A percentile compares a stretch with the other conserved stretches of the same genome.
phyloP scores from a whole-genome alignment of 2,888 invertebrate species.

The Diarsia mendica region DNA sequence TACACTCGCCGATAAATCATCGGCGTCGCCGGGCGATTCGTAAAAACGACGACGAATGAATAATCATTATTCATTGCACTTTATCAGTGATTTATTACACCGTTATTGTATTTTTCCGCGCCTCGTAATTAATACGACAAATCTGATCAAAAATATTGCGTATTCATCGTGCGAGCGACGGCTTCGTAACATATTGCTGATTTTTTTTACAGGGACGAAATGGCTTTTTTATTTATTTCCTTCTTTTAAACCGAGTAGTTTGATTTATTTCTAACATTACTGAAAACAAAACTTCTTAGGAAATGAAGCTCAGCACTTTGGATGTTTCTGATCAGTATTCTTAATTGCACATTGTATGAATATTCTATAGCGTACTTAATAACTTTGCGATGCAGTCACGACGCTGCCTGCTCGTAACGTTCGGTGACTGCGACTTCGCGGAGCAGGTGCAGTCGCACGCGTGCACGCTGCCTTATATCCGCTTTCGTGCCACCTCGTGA shows the following conservation, averaged over 20 bases:
- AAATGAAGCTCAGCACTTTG: neutral
- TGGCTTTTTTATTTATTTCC: neutral
- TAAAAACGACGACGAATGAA: constrained; percentile 77
- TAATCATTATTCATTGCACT: constrained; percentile 82
- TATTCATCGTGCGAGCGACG: constrained; percentile 39
- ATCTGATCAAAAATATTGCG: constrained; percentile 72
- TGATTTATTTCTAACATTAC: neutral
- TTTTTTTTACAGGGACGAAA: neutral
- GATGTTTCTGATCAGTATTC: neutral
- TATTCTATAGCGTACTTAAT: neutral
- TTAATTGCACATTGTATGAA: neutral
- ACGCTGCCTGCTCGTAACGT: neutral
- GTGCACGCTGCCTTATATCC: constrained; percentile 5
- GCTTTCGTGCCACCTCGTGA: neutral
- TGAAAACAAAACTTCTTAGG: neutral
- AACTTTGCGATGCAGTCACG: neutral
- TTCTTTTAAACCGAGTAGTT: neutral
- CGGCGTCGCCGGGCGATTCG: constrained; percentile 63
- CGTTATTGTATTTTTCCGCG: constrained; percentile 82
- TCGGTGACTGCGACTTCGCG: neutral
- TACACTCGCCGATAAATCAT: constrained; percentile 67
- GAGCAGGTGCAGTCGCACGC: neutral
- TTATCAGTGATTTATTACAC: constrained; percentile 80
- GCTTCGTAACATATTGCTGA: neutral
- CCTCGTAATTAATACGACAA: constrained; percentile 80